Evolutionary conservation across 1,140 invertebrate genomes (phyloP), one percentile per base, ranked within the genome.

Genomic region (Diorhabda elongata): DNA sequence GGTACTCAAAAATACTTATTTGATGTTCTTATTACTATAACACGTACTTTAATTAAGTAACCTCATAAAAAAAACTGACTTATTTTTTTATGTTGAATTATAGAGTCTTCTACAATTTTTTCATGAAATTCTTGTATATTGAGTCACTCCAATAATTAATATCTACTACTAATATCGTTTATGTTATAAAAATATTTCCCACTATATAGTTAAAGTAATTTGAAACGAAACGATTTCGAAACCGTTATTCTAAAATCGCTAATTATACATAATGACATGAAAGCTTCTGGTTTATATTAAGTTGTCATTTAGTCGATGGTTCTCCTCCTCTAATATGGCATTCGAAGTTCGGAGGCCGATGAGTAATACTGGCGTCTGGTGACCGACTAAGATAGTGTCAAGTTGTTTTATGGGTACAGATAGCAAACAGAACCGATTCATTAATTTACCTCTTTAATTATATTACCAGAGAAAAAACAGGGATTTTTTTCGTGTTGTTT

Each of bases 401-500:
- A 70, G 61, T 68, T 72, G 68, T 70, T 74, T 74, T 74, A 74
- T 70, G 64, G 71, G n/a, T 62, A 67, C 68, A 70, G 73, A 74
- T 71, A 74, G 64, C 66, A 58, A 44, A 61, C 65, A 60, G 63
- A 70, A 69, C 66, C 71, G 73, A 73, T 72, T 72, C 73, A 74
- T 74, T 74, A 74, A 74, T 74, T 26, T 74, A 72, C 69, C n/a
- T 8, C 56, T 71, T 74, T 74, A 70, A 74, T 74, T 74, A 72
- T 66, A 72, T n/a, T 58, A 65, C 47, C 47, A 52, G 47, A 52
- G 4, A n/a, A 52, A 52, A 52, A 52, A 52, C 6, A n/a, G 6
- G 6, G 47, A 52, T 52, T 8, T 52, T 52, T 52, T 52, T 52
- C 47, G 47, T 52, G 47, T 52, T 52, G 47, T 52, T 52, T 52